These are phyloP conservation scores for Aelia acuminata DNA, from an alignment of 2,888 invertebrate species.

Conservation along the genomic window DNA sequence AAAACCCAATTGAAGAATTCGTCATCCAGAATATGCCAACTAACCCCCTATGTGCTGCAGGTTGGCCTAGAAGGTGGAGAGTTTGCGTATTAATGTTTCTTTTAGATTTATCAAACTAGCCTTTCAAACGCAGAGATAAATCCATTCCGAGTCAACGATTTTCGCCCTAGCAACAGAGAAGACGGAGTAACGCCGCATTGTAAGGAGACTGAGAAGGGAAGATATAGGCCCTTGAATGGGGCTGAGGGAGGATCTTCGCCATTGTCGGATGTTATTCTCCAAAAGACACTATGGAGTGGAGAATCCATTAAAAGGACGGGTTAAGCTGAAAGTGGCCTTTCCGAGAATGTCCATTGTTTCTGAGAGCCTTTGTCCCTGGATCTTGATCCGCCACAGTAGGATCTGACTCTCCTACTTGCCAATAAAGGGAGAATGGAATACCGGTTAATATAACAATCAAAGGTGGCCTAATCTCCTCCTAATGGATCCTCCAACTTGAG, in stretches of 20 bases:
- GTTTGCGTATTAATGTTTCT: not conserved
- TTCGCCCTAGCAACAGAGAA: not conserved
- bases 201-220: not conserved
- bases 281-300: conserved; percentile 47
- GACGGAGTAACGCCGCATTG: not conserved
- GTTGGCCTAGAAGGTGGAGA: no score
- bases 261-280: conserved; percentile 37
- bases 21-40: no score
- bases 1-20: no score
- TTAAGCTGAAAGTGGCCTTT: conserved; percentile 46
- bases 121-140: not conserved
- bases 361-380: conserved; percentile 1
- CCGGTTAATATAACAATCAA: conserved; percentile 50
- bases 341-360: conserved; percentile 46
- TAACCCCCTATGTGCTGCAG: no score
- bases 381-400: conserved; percentile 36
- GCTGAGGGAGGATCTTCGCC: not conserved
- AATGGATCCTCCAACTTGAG: conserved; percentile 23
- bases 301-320: conserved; percentile 42
- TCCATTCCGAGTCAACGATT: not conserved
- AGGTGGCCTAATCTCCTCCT: conserved; percentile 31
- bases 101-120: not conserved
- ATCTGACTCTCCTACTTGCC: conserved; percentile 23
- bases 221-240: not conserved
- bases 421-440: conserved; percentile 46